Evolutionary conservation across 2,113 vertebrate genomes (phyloP).

Genomic region (Centrocercus urophasianus): DNA sequence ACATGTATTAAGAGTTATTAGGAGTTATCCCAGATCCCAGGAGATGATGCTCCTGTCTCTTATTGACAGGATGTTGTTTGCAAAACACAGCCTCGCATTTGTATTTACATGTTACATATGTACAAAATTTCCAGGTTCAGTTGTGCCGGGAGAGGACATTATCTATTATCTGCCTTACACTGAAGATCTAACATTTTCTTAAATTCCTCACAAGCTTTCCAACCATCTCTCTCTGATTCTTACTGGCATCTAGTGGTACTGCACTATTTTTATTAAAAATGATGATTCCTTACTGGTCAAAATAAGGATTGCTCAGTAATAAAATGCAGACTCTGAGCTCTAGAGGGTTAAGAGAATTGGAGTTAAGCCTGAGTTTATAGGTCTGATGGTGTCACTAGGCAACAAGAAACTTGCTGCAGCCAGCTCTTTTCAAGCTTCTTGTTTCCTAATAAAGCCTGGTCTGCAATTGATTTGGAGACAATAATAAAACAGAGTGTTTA

Average conservation of each 20-base stretch:
- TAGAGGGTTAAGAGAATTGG: slow-evolving; percentile 39
- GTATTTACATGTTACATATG: background rate
- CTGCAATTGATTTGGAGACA: background rate
- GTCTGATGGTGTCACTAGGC: slow-evolving; percentile 64
- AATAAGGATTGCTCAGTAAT: background rate
- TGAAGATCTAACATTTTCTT: background rate
- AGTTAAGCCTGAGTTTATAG: slow-evolving; percentile 37
- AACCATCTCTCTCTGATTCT: background rate
- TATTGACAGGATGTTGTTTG: background rate
- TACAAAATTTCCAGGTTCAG: background rate
- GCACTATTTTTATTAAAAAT: background rate
- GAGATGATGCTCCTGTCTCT: background rate
- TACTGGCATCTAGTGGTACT: slow-evolving; percentile 38
- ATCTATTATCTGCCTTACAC: background rate
- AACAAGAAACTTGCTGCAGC: slow-evolving; percentile 60
- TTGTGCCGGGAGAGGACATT: background rate
- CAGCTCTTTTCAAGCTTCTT: slow-evolving; percentile 25
- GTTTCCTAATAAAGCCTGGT: background rate
- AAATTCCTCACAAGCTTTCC: background rate
- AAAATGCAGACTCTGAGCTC: background rate
- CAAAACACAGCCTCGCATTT: background rate
- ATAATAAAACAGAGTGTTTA: background rate
- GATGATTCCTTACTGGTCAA: background rate
- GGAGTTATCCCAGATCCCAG: background rate
- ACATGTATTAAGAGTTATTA: background rate